Base-by-base conservation (phyloP, 2,113 vertebrate species). In the Actenoides hombroni region DNA sequence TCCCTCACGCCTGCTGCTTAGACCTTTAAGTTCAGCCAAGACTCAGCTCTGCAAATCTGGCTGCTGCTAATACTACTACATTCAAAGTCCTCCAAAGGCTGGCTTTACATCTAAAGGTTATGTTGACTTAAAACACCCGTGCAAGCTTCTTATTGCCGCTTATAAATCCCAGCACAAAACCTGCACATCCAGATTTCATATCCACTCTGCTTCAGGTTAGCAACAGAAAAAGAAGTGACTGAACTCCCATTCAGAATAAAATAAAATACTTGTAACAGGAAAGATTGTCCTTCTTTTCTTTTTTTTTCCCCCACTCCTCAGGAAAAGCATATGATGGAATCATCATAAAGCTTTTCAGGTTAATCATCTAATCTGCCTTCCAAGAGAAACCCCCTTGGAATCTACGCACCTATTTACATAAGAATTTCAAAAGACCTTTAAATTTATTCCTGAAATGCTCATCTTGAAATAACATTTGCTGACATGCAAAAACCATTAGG, bases 321-420 rank as follows among this genome's bases (percentile, higher is more conserved):
- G 44, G 53, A 54, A 80, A 86, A 86, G 54, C 39, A 33, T 63
- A 42, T 51, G 59, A 89, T 4, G 2, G 44, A 94, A 91, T 59
- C 68, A 77, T 49, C 77, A 40, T 18, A 67, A 90, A 88, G 35
- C 83, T 95, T 60, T 91, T 78, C 86, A 95, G 83, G 76, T 92
- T 95, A 95, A 94, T 63, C 78, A 81, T 46, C 82, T 80, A 28
- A 86, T 92, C 87, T 88, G 85, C 79, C 68, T 95, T 88, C 79
- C 71, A 90, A 90, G 94, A 93, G 85, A 93, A 91, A 64, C 16
- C 61, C 70, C 87, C 65, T 68, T 78, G 44, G 70, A 92, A 90
- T 91, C 87, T 28, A 70, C 54, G 53, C 20, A 25, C 0, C 35
- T 35, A 88, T 95, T 90, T 91, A 39, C 67, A 59, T 86, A 75